These are phyloP conservation scores for Vimba vimba DNA, from an alignment of 2,113 vertebrate genomes.

Conservation along the genomic window DNA sequence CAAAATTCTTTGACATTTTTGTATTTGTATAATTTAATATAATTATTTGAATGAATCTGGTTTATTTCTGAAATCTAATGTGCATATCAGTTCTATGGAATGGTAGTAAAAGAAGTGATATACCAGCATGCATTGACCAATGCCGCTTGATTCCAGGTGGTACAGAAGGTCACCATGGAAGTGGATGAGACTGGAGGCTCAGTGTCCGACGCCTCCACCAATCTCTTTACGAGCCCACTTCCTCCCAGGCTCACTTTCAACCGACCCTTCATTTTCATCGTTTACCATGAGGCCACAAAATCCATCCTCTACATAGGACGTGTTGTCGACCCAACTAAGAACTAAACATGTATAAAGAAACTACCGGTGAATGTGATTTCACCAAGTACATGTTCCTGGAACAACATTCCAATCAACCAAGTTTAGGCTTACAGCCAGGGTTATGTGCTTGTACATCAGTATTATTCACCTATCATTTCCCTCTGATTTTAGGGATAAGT, in stretches of 20 bases:
- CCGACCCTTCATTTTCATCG: conserved; percentile 85
- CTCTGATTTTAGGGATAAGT: too few species aligned
- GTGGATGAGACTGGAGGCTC: conserved; percentile 79
- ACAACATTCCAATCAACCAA: too few species aligned
- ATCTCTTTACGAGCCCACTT: conserved; percentile 67
- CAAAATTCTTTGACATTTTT: too few species aligned
- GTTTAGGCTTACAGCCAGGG: too few species aligned
- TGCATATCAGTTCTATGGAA: too few species aligned
- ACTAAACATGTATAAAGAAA: conserved; percentile 48
- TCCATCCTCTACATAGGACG: conserved; percentile 84
- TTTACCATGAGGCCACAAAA: conserved; percentile 81
- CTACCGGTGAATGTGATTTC: too few species aligned
- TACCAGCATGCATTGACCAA: conserved; percentile 3
- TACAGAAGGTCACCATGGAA: conserved; percentile 79
- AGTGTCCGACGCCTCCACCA: conserved; percentile 58
- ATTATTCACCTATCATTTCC: too few species aligned
- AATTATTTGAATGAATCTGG: too few species aligned
- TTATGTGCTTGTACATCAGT: too few species aligned
- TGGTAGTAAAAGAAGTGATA: background rate
- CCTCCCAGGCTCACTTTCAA: conserved; percentile 82
- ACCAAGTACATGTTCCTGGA: too few species aligned
- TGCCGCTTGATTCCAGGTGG: conserved; percentile 69
- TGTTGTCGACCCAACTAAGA: conserved; percentile 80
- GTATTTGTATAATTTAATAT: too few species aligned
- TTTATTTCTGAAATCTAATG: too few species aligned